Evolutionary conservation across 2,797 vertebrate genomes (phyloP), one percentile per base, ranked within the genome.

Genomic region (Sebastes alutus): DNA sequence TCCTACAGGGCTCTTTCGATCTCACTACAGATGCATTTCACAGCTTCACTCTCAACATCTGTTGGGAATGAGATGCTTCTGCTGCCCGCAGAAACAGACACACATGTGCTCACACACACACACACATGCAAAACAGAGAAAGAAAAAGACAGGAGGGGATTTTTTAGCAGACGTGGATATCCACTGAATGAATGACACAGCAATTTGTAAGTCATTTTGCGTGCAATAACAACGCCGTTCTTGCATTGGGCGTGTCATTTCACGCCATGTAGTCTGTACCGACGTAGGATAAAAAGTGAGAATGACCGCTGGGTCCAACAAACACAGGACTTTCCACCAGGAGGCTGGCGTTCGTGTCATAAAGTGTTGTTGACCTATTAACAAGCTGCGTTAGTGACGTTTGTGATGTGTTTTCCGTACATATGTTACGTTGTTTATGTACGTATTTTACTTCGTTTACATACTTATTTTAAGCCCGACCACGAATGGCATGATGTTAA

Each of bases 41-140:
- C 65, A 77, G 66, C 64, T 42, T 78, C 77, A 59, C 27, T 63
- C 61, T 72, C 74, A 82, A 76, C 84, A 81, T 89, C 77, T 85
- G 75, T 1, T 70, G 61, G 61, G 74, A 85, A 76, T 59, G 67
- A 72, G 54, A 74, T 2, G 18, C 61, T 64, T 18, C 27, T 2
- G 18, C 61, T 64, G n/a, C 27, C 58, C 5, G 12, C 25, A 70
- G 42, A 29, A 27, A 20, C n/a, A 32, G 29, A 52, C 70, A 56
- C 60, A n/a, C 29, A 22, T 49, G 11, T 9, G 4, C 12, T 0
- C 25, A 25, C 25, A 25, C 23, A 23, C 23, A 23, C 29, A 22
- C 29, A 16, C 29, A 59, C 20, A 32, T 7, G 27, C 3, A 52
- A 32, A 29, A 64, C 1, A 32, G 12, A 63, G 3, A 33, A n/a